Evolutionary conservation across 2,888 invertebrate genomes (phyloP).

Genomic region (Ischnus inquisitorius): DNA sequence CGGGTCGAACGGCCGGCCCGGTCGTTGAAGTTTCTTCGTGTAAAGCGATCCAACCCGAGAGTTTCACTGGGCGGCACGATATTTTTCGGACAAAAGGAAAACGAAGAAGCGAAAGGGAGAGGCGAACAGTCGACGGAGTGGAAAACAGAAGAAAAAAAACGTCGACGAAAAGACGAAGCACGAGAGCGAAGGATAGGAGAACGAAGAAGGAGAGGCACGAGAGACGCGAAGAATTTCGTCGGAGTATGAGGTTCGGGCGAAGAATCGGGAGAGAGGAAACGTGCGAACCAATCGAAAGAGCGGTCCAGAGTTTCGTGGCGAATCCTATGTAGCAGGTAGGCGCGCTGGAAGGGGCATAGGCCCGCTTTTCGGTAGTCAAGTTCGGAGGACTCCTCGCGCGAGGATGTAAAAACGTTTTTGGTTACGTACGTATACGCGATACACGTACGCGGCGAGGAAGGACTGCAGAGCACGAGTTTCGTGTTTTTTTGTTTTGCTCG

Average conservation of each 20-base stretch:
- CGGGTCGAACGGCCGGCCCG: conserved; percentile 5
- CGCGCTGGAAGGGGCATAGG: background rate
- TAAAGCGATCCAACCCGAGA: conserved; percentile 19
- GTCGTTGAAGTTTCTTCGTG: conserved; percentile 17
- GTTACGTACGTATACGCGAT: background rate
- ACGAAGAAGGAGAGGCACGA: conserved; percentile 33
- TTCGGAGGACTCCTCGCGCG: background rate
- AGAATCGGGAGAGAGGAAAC: conserved; percentile 13
- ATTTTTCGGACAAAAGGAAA: conserved; percentile 9
- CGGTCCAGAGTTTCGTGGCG: conserved; percentile 21
- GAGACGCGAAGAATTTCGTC: conserved; percentile 65
- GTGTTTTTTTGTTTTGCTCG: background rate
- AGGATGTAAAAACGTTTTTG: background rate
- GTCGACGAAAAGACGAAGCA: background rate
- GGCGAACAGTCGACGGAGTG: background rate
- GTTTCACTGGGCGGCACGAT: conserved; percentile 12
- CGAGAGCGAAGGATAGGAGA: background rate
- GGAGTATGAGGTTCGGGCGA: conserved; percentile 18
- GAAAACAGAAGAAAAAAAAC: background rate
- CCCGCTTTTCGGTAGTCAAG: background rate
- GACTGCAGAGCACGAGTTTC: background rate
- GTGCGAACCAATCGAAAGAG: conserved; percentile 33
- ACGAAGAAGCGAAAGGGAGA: conserved; percentile 11
- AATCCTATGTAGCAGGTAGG: background rate
- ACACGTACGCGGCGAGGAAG: background rate